Evolutionary conservation across 2,888 invertebrate species (phyloP).

Genomic region (Sisyra terminalis): DNA sequence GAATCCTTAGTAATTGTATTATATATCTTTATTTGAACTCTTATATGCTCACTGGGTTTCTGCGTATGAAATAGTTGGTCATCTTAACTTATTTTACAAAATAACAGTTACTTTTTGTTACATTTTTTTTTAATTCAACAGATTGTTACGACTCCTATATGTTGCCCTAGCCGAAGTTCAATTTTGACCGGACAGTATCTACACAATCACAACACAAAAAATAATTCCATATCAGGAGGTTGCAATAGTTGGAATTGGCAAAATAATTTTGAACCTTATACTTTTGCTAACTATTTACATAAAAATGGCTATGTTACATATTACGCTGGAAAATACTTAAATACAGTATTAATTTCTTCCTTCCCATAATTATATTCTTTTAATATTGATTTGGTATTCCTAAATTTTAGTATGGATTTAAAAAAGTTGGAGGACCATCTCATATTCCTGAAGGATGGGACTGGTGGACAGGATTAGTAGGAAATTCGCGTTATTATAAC

Average conservation of each 20-base stretch:
- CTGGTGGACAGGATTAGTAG: constrained; percentile 73
- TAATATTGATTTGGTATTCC: constrained; percentile 8
- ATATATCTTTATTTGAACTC: too few species aligned
- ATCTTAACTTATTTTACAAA: too few species aligned
- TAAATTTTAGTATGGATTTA: constrained; percentile 40
- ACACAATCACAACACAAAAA: constrained; percentile 63
- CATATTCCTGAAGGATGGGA: constrained; percentile 74
- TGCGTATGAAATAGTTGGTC: too few species aligned
- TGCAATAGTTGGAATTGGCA: constrained; percentile 61
- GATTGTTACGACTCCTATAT: constrained; percentile 75
- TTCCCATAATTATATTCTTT: not conserved
- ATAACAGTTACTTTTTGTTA: too few species aligned
- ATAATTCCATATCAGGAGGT: constrained; percentile 64
- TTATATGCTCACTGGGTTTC: too few species aligned
- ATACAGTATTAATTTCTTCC: constrained; percentile 41
- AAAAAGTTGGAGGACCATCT: constrained; percentile 36
- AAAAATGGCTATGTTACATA: constrained; percentile 59
- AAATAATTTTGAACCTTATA: constrained; percentile 37
- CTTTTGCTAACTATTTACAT: constrained; percentile 53
- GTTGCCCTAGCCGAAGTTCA: constrained; percentile 81
- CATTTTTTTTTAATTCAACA: too few species aligned
- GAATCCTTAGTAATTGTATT: too few species aligned
- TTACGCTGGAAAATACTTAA: constrained; percentile 89
- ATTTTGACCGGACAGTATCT: constrained; percentile 70
- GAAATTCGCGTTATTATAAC: constrained; percentile 87